These are phyloP conservation scores for Neomonachus schauinslandi DNA, from an alignment of 2,113 vertebrate genomes.

Conservation along the genomic window DNA sequence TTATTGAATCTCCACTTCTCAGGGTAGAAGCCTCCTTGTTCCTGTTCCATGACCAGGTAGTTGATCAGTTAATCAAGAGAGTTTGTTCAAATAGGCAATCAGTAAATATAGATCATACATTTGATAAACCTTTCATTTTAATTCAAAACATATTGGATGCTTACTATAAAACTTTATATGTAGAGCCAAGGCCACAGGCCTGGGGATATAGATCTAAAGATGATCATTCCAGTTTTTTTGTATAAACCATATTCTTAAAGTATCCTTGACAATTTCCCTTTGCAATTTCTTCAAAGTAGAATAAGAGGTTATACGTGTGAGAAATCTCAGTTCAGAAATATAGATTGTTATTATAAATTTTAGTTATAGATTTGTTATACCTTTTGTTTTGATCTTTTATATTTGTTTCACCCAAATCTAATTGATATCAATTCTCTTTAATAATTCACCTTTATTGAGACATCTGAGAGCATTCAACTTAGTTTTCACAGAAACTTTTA, in stretches of 20 bases:
- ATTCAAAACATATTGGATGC: not conserved
- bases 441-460: not conserved
- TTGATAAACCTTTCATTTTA: not conserved
- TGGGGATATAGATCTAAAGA: not conserved
- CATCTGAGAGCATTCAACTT: not conserved
- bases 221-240: not conserved
- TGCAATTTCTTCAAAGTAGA: slow-evolving; percentile 4
- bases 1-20: not conserved
- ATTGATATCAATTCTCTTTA: not conserved
- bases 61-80: not conserved
- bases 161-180: not conserved
- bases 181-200: not conserved
- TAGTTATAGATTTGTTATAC: not conserved
- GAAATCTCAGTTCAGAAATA: not conserved
- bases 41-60: not conserved
- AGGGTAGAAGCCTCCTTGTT: not conserved
- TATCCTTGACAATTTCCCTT: not conserved
- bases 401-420: not conserved
- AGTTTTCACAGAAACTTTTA: not conserved
- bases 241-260: not conserved
- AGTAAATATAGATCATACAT: not conserved
- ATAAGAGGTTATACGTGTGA: not conserved
- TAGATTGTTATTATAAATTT: not conserved
- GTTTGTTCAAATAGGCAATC: not conserved
- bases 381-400: not conserved